Percentiles rank a stretch among this genome's conserved stretches.
Conservation (phyloP, 2,888 invertebrate genomes). For the Pelosia muscerda region DNA sequence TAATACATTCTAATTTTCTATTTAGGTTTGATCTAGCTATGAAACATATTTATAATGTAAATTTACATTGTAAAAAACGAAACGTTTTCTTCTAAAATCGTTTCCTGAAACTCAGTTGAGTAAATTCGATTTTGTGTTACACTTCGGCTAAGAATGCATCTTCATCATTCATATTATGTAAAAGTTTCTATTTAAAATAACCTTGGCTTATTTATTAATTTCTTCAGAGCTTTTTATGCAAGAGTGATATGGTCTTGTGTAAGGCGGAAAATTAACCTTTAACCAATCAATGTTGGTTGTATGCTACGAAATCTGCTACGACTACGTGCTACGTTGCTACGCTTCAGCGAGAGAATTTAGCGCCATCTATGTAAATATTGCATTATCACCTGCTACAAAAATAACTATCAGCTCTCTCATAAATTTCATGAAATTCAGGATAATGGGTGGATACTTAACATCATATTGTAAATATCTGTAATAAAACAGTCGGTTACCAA, state of each 20-base stretch:
- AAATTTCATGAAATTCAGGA: background rate
- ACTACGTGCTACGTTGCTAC: conserved; percentile 1
- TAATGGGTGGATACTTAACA: no score
- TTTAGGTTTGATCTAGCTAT: no score
- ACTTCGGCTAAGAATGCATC: background rate
- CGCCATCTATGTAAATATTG: background rate
- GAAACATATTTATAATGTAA: no score
- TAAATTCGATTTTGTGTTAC: background rate
- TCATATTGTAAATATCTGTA: no score
- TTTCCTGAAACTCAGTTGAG: background rate
- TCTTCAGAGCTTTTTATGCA: background rate
- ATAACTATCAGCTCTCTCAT: background rate
- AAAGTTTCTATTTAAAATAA: background rate
- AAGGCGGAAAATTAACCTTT: background rate
- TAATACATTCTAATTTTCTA: no score
- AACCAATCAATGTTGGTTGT: background rate
- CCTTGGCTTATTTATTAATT: background rate
- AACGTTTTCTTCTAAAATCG: background rate
- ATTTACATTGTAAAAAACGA: no score
- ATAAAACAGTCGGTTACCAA: no score
- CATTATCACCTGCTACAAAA: no score
- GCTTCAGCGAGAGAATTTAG: background rate
- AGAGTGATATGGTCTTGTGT: background rate
- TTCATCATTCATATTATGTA: background rate
- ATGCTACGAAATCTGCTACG: background rate